These are phyloP conservation scores for Phthorimaea operculella DNA, from an alignment of 1,140 invertebrate genomes.

Conservation along the genomic window DNA sequence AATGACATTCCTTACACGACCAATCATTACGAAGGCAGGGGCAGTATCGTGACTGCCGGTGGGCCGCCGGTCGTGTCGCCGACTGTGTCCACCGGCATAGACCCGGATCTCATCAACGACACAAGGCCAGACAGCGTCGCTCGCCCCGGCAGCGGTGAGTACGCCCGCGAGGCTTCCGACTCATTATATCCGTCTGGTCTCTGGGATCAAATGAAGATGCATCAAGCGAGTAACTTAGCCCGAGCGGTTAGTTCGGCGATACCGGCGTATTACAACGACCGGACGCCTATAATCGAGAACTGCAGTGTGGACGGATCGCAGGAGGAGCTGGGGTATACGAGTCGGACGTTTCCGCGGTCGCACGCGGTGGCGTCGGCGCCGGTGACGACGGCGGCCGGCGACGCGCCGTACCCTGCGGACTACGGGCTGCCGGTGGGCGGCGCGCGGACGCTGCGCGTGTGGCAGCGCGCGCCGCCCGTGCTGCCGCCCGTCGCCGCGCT, in stretches of 20 bases:
- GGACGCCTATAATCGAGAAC: conserved; percentile 79
- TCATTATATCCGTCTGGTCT: conserved; percentile 78
- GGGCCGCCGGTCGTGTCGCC: conserved; percentile 75
- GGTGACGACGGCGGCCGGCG: conserved; percentile 21
- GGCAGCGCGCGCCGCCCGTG: conserved; percentile 86
- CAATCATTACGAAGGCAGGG: conserved; percentile 71
- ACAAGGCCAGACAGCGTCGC: conserved; percentile 70
- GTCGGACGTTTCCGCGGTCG: conserved; percentile 68
- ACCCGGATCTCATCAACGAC: conserved; percentile 86
- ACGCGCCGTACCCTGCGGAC: conserved; percentile 76
- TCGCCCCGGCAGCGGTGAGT: conserved; percentile 74
- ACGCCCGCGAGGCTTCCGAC: conserved; percentile 74
- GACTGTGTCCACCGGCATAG: conserved; percentile 76
- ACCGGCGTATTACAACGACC: conserved; percentile 74
- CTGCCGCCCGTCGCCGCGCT: conserved; percentile 81
- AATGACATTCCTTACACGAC: conserved; percentile 74
- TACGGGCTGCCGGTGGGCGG: conserved; percentile 79
- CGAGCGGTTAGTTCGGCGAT: conserved; percentile 65
- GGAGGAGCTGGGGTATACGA: conserved; percentile 68
- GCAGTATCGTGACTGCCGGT: conserved; percentile 70
- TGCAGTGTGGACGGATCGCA: conserved; percentile 69
- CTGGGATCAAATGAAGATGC: conserved; percentile 71
- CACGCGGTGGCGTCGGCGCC: conserved; percentile 36
- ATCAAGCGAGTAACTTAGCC: conserved; percentile 63
- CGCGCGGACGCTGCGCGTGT: conserved; percentile 83